These are phyloP conservation scores for Melanargia galathea DNA, from an alignment of 2,888 invertebrate species.

Conservation along the genomic window DNA sequence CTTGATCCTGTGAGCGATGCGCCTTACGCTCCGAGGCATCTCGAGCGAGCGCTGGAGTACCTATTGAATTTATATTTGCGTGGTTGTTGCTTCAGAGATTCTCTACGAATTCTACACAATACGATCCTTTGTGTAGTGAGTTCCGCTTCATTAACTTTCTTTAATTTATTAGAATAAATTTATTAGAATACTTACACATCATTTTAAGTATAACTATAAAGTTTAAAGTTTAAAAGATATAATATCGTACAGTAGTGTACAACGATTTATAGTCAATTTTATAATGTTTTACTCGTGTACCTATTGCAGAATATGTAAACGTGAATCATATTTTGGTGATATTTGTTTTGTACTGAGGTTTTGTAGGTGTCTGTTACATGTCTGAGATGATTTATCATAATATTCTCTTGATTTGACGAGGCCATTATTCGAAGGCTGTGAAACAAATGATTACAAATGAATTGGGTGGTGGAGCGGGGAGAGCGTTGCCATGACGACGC, in stretches of 20 bases:
- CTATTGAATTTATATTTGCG: conserved; percentile 39
- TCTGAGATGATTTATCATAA: conserved; percentile 69
- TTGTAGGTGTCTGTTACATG: conserved; percentile 11
- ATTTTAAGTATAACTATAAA: background rate
- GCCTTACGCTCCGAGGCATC: conserved; percentile 39
- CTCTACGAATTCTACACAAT: conserved; percentile 40
- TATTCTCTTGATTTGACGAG: conserved; percentile 70
- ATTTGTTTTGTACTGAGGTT: background rate
- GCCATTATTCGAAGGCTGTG: conserved; percentile 74
- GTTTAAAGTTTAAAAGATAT: too few relatives aligned
- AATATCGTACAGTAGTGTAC: too few relatives aligned
- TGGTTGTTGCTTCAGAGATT: conserved; percentile 31
- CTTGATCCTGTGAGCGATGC: background rate
- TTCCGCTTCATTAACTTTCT: conserved; percentile 45
- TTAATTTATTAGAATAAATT: too few relatives aligned
- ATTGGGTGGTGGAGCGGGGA: conserved; percentile 58
- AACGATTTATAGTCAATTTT: too few relatives aligned
- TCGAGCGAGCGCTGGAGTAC: conserved; percentile 31
- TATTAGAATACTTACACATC: too few relatives aligned
- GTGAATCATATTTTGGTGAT: background rate
- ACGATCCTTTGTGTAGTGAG: conserved; percentile 39
- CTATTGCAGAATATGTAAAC: too few relatives aligned
- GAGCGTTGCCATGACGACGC: conserved; percentile 68
- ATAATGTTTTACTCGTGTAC: too few relatives aligned
- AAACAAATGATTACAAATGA: conserved; percentile 83